phyloP scores from a whole-genome alignment of 2,113 vertebrate genomes.

The Protobothrops mucrosquamatus region DNA sequence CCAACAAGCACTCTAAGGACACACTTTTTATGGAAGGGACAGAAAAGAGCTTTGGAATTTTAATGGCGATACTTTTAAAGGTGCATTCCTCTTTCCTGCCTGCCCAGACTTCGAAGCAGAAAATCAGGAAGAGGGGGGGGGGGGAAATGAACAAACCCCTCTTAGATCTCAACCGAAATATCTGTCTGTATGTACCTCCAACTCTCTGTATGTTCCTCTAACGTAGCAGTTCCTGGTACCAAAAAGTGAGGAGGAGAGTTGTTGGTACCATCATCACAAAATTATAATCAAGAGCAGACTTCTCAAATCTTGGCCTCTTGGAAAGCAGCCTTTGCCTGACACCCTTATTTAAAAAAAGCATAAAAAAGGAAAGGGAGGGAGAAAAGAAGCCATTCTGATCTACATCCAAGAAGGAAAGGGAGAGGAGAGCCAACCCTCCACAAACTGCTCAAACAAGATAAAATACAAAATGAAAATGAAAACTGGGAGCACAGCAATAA shows the following conservation, averaged over 20 bases:
- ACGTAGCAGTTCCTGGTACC: neutral
- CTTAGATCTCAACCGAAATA: conserved; percentile 16
- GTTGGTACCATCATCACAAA: neutral
- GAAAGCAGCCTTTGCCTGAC: conserved; percentile 51
- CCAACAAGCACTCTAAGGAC: conserved; percentile 39
- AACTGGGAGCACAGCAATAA: neutral
- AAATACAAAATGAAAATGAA: neutral
- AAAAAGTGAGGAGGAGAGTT: neutral
- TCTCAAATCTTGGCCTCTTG: conserved; percentile 18
- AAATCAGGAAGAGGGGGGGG: rapidly evolving
- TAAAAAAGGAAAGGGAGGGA: conserved; percentile 1
- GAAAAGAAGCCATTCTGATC: neutral
- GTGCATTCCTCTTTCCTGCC: neutral
- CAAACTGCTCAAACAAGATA: neutral
- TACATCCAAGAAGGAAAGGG: neutral
- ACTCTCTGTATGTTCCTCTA: neutral
- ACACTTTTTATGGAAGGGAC: neutral
- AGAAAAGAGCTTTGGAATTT: conserved; percentile 4
- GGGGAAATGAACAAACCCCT: neutral
- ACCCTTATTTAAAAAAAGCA: conserved; percentile 48
- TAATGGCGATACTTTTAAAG: conserved; percentile 9
- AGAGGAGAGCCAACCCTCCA: neutral
- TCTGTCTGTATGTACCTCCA: neutral
- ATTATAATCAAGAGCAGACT: neutral
- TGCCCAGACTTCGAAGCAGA: neutral